Base-by-base conservation (phyloP, 2,113 vertebrate species). In the Marmota monax region DNA sequence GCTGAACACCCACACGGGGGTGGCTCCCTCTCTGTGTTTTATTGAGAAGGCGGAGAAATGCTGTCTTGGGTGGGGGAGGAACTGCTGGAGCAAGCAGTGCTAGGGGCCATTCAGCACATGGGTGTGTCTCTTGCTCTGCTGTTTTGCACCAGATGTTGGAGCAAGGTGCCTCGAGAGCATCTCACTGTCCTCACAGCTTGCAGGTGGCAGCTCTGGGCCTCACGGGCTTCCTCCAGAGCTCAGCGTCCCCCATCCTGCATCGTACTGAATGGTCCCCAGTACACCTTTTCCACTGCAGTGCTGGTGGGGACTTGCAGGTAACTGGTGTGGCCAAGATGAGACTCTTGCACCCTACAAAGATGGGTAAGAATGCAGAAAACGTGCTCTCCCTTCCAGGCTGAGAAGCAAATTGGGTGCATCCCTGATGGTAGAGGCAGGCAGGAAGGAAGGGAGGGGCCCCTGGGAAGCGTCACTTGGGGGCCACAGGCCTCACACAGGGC, bases 401-500 rank as follows among this genome's bases (percentile, higher is more conserved):
- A 93, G 83, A 86, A 73, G 2, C 72, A 97, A 78, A 95, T 95
- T 93, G 94, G 98, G 89, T 84, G 96, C 96, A 79, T 95, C 94
- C 96, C 95, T 92, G 97, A 70, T 76, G 90, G 93, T 78, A 84
- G 97, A 13, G 88, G 92, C 22, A 82, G 65, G 96, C 82, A 83
- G 90, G 92, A 97, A 95, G 95, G 95, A 97, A 97, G 96, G 69
- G 83, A 94, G 92, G 94, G 77, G 82, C 97, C 82, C 82, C 5
- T 84, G 39, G 69, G 29, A 79, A 92, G 80, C 27, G 83, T 96
- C 98, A 82, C 95, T 92, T 90, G 96, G 94, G 96, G 92, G 96
- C 83, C 79, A 48, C 84, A 74, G 72, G 87, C 96, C 98, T 97
- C 92, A 96, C 97, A 97, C 79, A 90, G 94, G 95, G 97, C 95